Base-by-base conservation (phyloP, 35 echinoderm and acorn worm species). In the Strongylocentrotus purpuratus region DNA sequence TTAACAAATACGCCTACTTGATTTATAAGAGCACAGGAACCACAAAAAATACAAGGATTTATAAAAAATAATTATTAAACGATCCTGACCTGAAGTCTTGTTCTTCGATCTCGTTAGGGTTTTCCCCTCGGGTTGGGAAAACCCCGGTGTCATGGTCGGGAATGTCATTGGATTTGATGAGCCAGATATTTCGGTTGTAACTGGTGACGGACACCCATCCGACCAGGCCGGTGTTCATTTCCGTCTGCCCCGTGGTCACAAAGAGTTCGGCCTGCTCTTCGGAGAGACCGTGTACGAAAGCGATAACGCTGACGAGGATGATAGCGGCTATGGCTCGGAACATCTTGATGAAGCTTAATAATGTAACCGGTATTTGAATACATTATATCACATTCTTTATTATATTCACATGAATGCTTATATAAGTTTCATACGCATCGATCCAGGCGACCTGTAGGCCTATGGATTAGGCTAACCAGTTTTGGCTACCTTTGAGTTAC, bases 101-200 rank as follows among this genome's bases (percentile, higher is more conserved):
- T n/a, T 55, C 91, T 58, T 93, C 18, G 31, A 93, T 93, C 11
- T 0, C 91, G 48, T 93, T 93, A 31, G 91, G 91, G 91, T 93
- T 93, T 18, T 0, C 25, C 6, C 22, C 58, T 0, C 4, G 28
- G 10, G 65, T 5, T 22, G 91, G 91, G 31, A 93, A 93, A 0
- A 0, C 46, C 33, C 91, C 91, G 31, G 91, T 93, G 46, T 47
- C 46, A 45, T 93, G 91, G 46, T 93, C 91, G 46, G 91, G 91
- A 14, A 93, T 93, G 48, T 58, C 48, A 33, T 93, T 93, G 47
- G 46, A 50, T 93, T 31, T 22, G 22, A 93, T 93, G 28, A 93
- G 15, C 91, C 91, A 93, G 12, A 32, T 22, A 93, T 93, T 31
- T 9, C 46, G 11, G 15, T 14, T n/a, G 22, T 8, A 18, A 6